Base-by-base conservation (phyloP, 2,888 invertebrate genomes). In the Matsumyia berberina region DNA sequence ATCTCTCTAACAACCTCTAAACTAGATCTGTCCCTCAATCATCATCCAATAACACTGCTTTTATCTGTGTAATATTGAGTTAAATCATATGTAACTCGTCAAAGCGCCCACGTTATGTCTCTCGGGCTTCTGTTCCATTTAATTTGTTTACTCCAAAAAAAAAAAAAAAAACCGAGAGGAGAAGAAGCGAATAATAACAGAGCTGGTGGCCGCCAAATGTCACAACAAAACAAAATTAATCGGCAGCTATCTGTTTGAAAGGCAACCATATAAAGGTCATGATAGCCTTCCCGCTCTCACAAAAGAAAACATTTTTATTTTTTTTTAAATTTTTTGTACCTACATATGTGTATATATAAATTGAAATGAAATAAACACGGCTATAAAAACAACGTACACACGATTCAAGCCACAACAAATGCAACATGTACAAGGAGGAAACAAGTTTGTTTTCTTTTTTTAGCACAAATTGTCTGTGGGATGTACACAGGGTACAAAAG, bases 201-300 rank as follows among this genome's bases (percentile, higher is more conserved):
- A 17, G 33, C 15, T 15, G 35, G 35, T 15, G 55, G 12, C 35
- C 55, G 11, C n/a, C 15, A 55, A 55, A 55, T 33, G 55, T 55
- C 55, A 55, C 5, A 55, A 35, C 2, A 8, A 55, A 55, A 24
- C 24, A 24, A 33, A 35, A 55, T 35, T 15, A 55, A 55, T 33
- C 17, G 33, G 33, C 15, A 35, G 12, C 33, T 55, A 55, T 49
- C 49, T 35, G 55, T 55, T 55, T 55, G 12, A 12, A 31, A 51
- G 51, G 53, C 55, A 33, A 29, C 2, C 35, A 35, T 55, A 33
- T 33, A 55, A 55, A 55, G 55, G 55, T 55, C 55, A 33, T 33
- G 17, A 17, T 17, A 55, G 9, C 15, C 31, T 53, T 53, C 33
- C 12, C 29, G 29, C 31, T 53, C 24, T 31, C 51, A 31, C 55